Evolutionary conservation across 1,140 invertebrate genomes (phyloP), one percentile per base, ranked within the genome.

Genomic region (Chionoecetes opilio): DNA sequence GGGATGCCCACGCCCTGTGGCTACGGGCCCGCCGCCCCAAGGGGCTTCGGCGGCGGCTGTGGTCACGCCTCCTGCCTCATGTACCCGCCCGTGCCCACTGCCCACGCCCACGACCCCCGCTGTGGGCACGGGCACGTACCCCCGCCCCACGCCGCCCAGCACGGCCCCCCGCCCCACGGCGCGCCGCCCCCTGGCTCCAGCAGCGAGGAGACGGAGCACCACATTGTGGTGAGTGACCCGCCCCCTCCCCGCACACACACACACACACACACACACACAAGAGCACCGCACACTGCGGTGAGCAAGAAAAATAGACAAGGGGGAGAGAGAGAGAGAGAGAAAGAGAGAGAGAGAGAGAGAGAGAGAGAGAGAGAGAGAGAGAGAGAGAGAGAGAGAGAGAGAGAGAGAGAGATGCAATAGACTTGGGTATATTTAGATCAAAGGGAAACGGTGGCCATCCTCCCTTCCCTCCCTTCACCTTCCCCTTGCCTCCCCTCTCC

Each of bases 161-260:
- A 63, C 82, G 35, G 89, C 29, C 91, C 63, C 35, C 17, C 87
- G 9, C 93, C 82, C 63, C 53, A 46, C 37, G 84, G 32, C 21
- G 14, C 29, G 0, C 94, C 88, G 29, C 94, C 94, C 11, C 94
- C 85, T 6, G 94, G 94, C n/a, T 95, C 94, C 41, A 95, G 94
- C 91, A 95, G 94, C 37, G 94, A 95, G 75, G 94, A 95, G 75
- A 82, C 94, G 29, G 94, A 95, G 53, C 91, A 95, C 53, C 94
- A 95, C 9, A 93, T 95, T 53, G 94, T 95, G 86, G 94, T 95
- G 82, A 95, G 94, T 95, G 11, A 14, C 26, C 35, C 3, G 32
- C n/a, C 5, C 53, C 0, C 21, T 17, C 0, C 91, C 34, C 63
- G 35, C 75, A 29, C 63, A 82, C 91, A 92, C 91, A 92, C 91